Base-by-base conservation (phyloP, 2,797 vertebrate species). In the Aerospiza tachiro region DNA sequence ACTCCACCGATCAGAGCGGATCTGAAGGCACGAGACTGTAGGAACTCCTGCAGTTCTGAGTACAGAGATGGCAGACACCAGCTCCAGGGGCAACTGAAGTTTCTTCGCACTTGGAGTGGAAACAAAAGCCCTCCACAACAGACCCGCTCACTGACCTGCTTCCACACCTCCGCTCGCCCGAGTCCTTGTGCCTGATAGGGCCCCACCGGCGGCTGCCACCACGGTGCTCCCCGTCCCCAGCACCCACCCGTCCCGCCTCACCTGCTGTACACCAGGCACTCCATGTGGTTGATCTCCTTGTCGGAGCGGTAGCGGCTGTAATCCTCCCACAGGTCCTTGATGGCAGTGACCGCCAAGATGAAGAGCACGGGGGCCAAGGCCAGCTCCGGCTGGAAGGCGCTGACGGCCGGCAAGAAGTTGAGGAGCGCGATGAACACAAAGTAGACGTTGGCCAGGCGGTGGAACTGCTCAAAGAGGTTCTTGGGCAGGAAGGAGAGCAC, bases 291-390 rank as follows among this genome's bases (percentile, higher is more conserved):
- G 97, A 99, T 99, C 94, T 99, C 99, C 81, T 98, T 97, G 97
- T 99, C 99, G 0, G 99, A 99, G 74, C 98, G 97, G 98, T 99
- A 99, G 61, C 99, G 98, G 85, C 99, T 98, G 98, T 99, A 99
- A 97, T 99, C 99, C 97, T 99, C 99, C 99, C 99, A 99, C 9
- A 99, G 96, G 96, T 99, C 99, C 96, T 99, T 99, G 98, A 99
- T 98, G 89, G 99, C 99, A 3, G 99, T 99, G 94, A 99, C 99
- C 0, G 99, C 99, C 97, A 99, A 73, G 92, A 99, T 99, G 97
- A 99, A 99, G 73, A 99, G 98, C n/a, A 99, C 99, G 0, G 99
- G 99, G 3, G 99, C 99, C 97, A 99, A 97, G 6, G 99, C 99
- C 12, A 99, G 97, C 95, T 99, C 99, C 0, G 99, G 99, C 95